Evolutionary conservation across 2,888 invertebrate species (phyloP).

Genomic region (Calameuta idolon): DNA sequence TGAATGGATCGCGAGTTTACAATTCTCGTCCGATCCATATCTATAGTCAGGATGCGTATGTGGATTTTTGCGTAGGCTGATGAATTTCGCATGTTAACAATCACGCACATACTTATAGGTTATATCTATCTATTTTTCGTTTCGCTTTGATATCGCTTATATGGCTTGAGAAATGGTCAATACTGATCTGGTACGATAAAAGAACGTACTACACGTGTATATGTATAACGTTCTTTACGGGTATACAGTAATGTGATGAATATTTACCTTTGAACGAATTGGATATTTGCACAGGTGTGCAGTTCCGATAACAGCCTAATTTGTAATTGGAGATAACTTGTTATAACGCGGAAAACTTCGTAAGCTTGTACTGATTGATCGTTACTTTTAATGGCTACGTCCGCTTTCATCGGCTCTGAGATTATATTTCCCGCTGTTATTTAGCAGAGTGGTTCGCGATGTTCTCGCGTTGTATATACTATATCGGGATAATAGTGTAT

Average conservation of each 20-base stretch:
- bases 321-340: not conserved
- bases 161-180: not conserved
- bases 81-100: not conserved
- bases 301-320: not conserved
- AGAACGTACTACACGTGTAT: not conserved
- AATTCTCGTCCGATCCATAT: not conserved
- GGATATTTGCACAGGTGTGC: not conserved
- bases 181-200: not conserved
- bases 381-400: too few species aligned
- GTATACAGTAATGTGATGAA: not conserved
- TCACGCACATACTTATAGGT: not conserved
- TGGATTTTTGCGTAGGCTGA: not conserved
- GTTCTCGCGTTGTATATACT: not conserved
- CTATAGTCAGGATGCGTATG: not conserved
- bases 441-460: not conserved
- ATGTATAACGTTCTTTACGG: not conserved
- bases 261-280: not conserved
- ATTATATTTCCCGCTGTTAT: not conserved
- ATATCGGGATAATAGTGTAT: not conserved
- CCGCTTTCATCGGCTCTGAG: not conserved
- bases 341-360: not conserved
- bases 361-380: not conserved
- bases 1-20: not conserved
- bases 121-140: not conserved
- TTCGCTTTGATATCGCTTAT: not conserved